Conservation (phyloP, 2,113 vertebrate genomes). For the Ptilonorhynchus violaceus region DNA sequence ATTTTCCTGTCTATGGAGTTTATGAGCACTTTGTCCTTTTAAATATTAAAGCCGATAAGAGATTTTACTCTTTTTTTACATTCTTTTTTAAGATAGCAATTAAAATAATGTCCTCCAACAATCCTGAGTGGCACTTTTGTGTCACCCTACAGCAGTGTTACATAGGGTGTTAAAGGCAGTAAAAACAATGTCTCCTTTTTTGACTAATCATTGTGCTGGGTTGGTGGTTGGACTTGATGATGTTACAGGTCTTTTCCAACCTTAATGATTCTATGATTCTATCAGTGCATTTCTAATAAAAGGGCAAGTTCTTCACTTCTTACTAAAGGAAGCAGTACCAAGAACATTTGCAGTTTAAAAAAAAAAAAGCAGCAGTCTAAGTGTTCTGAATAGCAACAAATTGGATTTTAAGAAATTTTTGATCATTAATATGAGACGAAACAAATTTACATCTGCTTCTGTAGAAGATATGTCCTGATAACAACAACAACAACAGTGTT, state of each 20-base stretch:
- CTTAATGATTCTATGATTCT: background rate
- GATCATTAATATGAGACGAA: background rate
- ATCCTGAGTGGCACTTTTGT: background rate
- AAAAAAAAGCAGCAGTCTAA: background rate
- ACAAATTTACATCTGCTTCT: background rate
- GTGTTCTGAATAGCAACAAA: background rate
- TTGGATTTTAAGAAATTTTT: background rate
- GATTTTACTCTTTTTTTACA: background rate
- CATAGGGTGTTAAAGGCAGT: background rate
- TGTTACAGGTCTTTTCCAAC: background rate
- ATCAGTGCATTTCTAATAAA: background rate
- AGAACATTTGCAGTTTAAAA: background rate
- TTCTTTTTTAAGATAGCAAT: background rate
- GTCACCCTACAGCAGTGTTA: background rate
- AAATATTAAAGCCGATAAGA: background rate
- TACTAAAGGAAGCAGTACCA: background rate
- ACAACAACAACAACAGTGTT: background rate
- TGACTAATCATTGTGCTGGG: background rate
- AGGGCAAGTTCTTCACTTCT: background rate
- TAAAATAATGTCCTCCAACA: background rate
- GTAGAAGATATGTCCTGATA: background rate
- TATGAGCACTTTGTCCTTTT: background rate
- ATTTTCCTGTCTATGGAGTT: background rate
- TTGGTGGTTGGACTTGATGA: background rate
- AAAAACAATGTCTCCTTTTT: background rate